Evolutionary conservation across 53 echinoderm and acorn worm species (phyloP).

Genomic region (Crossaster papposus): DNA sequence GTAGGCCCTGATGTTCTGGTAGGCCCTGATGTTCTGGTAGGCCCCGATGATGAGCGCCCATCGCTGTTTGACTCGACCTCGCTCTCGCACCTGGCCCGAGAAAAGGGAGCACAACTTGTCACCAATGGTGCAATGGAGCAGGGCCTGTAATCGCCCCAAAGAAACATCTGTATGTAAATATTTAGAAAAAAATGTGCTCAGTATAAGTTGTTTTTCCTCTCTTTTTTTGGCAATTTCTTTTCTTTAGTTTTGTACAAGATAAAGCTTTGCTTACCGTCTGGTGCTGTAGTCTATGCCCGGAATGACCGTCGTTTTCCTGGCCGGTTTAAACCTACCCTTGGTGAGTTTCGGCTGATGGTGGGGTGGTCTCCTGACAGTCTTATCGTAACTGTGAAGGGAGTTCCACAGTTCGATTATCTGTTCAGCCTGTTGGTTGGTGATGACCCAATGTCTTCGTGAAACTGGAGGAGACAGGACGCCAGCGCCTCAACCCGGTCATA

Average conservation of each 20-base stretch:
- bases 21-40: not conserved
- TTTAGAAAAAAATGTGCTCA: no score
- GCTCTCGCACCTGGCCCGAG: no score
- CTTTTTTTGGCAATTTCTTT: no score
- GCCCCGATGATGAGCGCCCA: slow-evolving; percentile 14
- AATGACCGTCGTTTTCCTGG: not conserved
- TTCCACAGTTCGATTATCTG: no score
- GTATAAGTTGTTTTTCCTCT: no score
- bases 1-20: slow-evolving; percentile 56
- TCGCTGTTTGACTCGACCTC: no score
- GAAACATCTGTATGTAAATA: no score
- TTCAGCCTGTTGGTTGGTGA: slow-evolving; percentile 44
- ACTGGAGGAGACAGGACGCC: slow-evolving; percentile 46
- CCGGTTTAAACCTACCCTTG: slow-evolving; percentile 54
- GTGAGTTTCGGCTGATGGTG: slow-evolving; percentile 57
- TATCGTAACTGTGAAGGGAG: slow-evolving; percentile 60
- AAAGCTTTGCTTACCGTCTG: no score
- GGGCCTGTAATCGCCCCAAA: no score
- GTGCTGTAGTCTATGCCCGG: slow-evolving; percentile 65
- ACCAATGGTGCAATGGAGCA: no score
- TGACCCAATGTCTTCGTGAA: slow-evolving; percentile 36
- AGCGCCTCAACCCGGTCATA: slow-evolving; percentile 56
- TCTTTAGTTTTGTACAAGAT: no score
- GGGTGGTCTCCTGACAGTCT: slow-evolving; percentile 42
- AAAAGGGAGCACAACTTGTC: no score